Percentiles rank a stretch among this genome's conserved stretches.
Evolutionary conservation across 2,888 invertebrate species (phyloP).

Genomic region (Brachylomia viminalis): DNA sequence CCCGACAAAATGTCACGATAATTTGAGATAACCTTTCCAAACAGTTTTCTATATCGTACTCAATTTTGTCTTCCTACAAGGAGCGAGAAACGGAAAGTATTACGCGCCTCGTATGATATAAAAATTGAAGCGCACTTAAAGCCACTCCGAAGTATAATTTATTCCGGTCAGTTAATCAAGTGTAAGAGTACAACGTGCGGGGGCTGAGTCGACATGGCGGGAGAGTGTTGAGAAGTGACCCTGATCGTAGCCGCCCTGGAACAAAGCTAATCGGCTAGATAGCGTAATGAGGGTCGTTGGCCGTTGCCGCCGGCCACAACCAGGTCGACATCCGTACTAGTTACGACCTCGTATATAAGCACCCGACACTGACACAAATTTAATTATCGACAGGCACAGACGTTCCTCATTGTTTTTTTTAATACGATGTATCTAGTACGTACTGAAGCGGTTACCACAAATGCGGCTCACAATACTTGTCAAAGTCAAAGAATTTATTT

Average conservation of each 20-base stretch:
- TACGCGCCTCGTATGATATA: conserved; percentile 39
- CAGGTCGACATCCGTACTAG: conserved; percentile 64
- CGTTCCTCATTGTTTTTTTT: conserved; percentile 46
- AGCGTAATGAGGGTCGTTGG: conserved; percentile 69
- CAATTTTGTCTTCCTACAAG: conserved; percentile 10
- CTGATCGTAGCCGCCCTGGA: conserved; percentile 66
- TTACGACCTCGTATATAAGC: conserved; percentile 47
- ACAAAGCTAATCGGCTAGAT: conserved; percentile 62
- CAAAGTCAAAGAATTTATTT: too few species aligned
- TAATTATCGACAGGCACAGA: conserved; percentile 56
- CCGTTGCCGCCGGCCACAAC: conserved; percentile 54
- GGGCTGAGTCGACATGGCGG: conserved; percentile 53
- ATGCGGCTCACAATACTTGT: conserved; percentile 15
- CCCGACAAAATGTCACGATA: conserved; percentile 15
- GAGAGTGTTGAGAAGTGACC: conserved; percentile 65
- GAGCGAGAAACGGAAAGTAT: conserved; percentile 35
- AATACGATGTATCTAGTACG: conserved; percentile 16
- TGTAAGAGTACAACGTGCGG: conserved; percentile 64
- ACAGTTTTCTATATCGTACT: conserved; percentile 6
- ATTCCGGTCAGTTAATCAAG: conserved; percentile 63
- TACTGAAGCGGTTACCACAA: conserved; percentile 12
- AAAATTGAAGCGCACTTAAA: conserved; percentile 55
- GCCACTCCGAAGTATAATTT: conserved; percentile 56
- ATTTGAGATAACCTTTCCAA: conserved; percentile 17
- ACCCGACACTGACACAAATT: conserved; percentile 57